Percentiles rank a stretch among this genome's conserved stretches.
Evolutionary conservation across 2,113 vertebrate species (phyloP).

Genomic region (Meleagris gallopavo): DNA sequence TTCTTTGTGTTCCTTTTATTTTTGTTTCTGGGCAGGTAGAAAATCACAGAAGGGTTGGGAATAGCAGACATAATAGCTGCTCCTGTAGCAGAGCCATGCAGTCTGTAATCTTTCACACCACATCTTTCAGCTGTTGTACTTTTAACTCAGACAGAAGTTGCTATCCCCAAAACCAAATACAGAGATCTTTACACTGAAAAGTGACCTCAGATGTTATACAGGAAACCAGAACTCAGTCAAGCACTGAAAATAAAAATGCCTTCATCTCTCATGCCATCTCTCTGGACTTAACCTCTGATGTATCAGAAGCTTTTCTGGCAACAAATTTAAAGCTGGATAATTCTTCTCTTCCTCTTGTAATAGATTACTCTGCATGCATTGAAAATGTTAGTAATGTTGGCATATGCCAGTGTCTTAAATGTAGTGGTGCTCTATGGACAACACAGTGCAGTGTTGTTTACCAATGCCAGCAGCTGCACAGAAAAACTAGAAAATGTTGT

Average conservation of each 20-base stretch:
- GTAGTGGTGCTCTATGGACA: not conserved
- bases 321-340: not conserved
- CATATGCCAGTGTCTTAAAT: not conserved
- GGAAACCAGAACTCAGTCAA: not conserved
- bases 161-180: not conserved
- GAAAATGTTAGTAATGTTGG: not conserved
- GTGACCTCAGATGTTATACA: not conserved
- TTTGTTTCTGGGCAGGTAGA: not conserved
- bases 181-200: not conserved
- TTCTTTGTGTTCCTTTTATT: not conserved
- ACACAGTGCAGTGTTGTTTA: not conserved
- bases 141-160: not conserved
- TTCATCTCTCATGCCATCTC: not conserved
- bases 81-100: not conserved
- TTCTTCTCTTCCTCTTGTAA: not conserved
- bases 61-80: not conserved
- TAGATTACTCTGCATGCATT: not conserved
- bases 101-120: not conserved
- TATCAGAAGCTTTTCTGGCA: not conserved
- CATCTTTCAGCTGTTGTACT: not conserved
- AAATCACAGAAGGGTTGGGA: not conserved
- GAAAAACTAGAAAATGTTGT: not conserved
- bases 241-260: not conserved
- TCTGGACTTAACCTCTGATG: not conserved
- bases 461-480: not conserved